Evolutionary conservation across 2,113 vertebrate species (phyloP), one percentile per base, ranked within the genome.

Genomic region (Alces alces): DNA sequence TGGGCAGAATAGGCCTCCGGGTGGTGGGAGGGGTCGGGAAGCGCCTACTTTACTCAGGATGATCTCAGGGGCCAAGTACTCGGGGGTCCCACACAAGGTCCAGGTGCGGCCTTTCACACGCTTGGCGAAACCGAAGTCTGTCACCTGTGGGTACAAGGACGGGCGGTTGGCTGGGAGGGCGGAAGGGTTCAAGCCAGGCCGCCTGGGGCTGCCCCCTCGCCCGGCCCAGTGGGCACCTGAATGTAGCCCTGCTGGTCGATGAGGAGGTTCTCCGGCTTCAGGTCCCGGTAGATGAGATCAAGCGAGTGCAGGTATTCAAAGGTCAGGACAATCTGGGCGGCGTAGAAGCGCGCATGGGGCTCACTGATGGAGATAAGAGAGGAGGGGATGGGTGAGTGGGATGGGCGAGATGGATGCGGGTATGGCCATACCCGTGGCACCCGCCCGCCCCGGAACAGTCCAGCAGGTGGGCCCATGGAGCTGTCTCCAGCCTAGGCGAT

Each of bases 171-270:
- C 47, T 2, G 28, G 54, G 10, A 21, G 36, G 47, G 43, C 2
- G 17, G 57, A 57, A 54, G 14, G 80, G 47, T 28, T 15, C 27
- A 33, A 52, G 47, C 73, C 21, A 3, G 0, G 61, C 19, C 9
- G 14, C 91, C 85, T 8, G 16, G 52, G 85, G 54, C 45, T 3
- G 10, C 52, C 95, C 93, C 89, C 58, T 13, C 0, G 1, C 83
- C 61, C 0, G 1, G 16, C 89, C 83, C 10, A 7, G 7, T 0
- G 13, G 95, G 91, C 80, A 98, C 98, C 99, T 99, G 93, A 93
- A 99, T 99, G 98, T 99, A 99, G 97, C 99, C 99, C 98, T 99
- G 99, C 96, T 99, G 99, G 98, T 99, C 99, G 8, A 99, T 99
- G 94, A 99, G 99, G 97, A 99, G 99, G 98, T 99, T 99, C 98